Conservation (phyloP, 2,797 vertebrate genomes). For the Lindbergichthys nudifrons region DNA sequence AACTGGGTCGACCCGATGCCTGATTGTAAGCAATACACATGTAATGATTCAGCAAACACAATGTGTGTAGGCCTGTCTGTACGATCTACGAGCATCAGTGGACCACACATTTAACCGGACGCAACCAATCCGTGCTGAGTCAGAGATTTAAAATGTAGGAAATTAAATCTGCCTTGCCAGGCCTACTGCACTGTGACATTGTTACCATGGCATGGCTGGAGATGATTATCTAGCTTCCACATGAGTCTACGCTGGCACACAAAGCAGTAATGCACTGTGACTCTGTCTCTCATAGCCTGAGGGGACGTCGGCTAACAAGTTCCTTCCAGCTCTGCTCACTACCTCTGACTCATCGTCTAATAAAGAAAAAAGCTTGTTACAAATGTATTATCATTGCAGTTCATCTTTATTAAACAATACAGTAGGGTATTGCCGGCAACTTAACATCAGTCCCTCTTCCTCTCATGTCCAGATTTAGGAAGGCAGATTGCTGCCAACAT, state of each 20-base stretch:
- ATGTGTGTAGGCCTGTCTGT: not conserved
- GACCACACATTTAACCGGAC: constrained; percentile 6
- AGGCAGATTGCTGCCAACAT: constrained; percentile 96
- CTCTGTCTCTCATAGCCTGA: constrained; percentile 42
- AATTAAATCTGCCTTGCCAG: constrained; percentile 39
- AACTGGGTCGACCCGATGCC: constrained; percentile 95
- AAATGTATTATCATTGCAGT: constrained; percentile 35
- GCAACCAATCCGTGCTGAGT: constrained; percentile 5
- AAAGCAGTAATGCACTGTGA: constrained; percentile 49
- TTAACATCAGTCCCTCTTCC: not conserved
- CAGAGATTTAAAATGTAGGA: constrained; percentile 20
- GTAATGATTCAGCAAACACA: not conserved
- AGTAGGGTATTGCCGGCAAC: constrained; percentile 3
- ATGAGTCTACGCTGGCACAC: constrained; percentile 43
- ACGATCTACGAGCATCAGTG: not conserved
- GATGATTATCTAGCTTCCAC: constrained; percentile 72
- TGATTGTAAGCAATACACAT: constrained; percentile 83
- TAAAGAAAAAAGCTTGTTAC: constrained; percentile 36
- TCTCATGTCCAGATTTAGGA: constrained; percentile 86
- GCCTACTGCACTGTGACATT: constrained; percentile 39
- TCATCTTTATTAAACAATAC: constrained; percentile 52
- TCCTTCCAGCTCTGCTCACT: constrained; percentile 48
- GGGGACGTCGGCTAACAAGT: constrained; percentile 34
- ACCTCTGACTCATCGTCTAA: constrained; percentile 63
- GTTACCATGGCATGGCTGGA: constrained; percentile 49